A percentile compares a stretch with the other conserved stretches of the same genome.
Evolutionary conservation across 2,797 vertebrate species (phyloP).

Genomic region (Alectoris magna): DNA sequence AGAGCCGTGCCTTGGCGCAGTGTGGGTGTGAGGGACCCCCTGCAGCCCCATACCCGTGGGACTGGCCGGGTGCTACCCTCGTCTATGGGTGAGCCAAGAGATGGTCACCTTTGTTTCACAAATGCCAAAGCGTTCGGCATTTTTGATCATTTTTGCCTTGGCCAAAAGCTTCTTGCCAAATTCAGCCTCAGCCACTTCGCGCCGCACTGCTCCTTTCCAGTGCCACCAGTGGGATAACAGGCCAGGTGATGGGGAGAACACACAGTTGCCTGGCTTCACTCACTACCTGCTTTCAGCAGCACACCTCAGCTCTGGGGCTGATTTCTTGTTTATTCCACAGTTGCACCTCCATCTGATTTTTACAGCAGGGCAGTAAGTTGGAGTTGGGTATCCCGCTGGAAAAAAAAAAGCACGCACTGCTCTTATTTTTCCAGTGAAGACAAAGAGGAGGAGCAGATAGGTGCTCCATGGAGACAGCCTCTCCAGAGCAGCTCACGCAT

Average conservation of each 20-base stretch:
- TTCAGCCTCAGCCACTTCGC: background rate
- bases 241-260: background rate
- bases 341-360: fast-evolving
- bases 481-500: background rate
- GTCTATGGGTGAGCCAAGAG: fast-evolving
- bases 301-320: background rate
- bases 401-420: background rate
- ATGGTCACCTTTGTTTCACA: background rate
- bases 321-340: background rate
- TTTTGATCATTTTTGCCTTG: background rate
- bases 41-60: background rate
- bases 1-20: fast-evolving
- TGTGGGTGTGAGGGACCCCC: background rate
- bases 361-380: background rate
- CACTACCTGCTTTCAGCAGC: background rate
- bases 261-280: background rate
- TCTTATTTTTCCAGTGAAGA: background rate
- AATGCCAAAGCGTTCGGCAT: background rate
- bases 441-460: slow-evolving; percentile 42
- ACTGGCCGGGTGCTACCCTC: background rate
- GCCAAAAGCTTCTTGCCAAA: background rate
- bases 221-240: background rate
- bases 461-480: slow-evolving; percentile 51
- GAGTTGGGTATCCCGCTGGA: background rate
- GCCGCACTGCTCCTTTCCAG: background rate